phyloP scores from a whole-genome alignment of 2,888 invertebrate genomes.

The Camptogramma bilineatum region DNA sequence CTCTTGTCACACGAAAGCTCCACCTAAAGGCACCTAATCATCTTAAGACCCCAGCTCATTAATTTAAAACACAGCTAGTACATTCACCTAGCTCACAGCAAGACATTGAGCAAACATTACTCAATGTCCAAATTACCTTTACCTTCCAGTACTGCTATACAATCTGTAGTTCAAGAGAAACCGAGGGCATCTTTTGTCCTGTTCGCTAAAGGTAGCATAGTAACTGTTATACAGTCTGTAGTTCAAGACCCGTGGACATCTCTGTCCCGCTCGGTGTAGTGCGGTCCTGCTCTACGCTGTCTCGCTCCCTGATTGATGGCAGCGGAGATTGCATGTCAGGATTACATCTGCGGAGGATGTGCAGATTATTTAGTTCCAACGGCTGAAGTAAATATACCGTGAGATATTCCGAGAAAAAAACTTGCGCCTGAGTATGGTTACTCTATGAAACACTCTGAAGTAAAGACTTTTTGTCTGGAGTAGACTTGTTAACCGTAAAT shows the following conservation, averaged over 20 bases:
- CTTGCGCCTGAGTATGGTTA: not conserved
- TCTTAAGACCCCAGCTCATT: not conserved
- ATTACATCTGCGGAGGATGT: constrained; percentile 81
- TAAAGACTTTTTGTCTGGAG: too few species aligned
- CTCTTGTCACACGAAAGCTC: too few species aligned
- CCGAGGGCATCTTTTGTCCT: constrained; percentile 21
- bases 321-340: constrained; percentile 83
- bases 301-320: constrained; percentile 72
- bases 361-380: constrained; percentile 77
- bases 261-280: constrained; percentile 20
- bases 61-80: not conserved
- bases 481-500: too few species aligned
- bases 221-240: not conserved
- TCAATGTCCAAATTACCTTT: constrained; percentile 28
- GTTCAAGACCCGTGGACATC: constrained; percentile 26
- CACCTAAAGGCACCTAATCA: not conserved
- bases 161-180: constrained; percentile 9
- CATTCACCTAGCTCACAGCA: not conserved
- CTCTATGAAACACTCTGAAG: constrained; percentile 1
- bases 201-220: constrained; percentile 3
- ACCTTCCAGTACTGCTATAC: constrained; percentile 19
- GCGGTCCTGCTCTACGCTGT: constrained; percentile 29
- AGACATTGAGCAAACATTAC: constrained; percentile 24
- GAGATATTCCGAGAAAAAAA: constrained; percentile 62
- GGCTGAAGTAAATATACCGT: constrained; percentile 65